A percentile compares a stretch with the other conserved stretches of the same genome.
Conservation (phyloP, 2,113 vertebrate species). For the Callipepla californica region DNA sequence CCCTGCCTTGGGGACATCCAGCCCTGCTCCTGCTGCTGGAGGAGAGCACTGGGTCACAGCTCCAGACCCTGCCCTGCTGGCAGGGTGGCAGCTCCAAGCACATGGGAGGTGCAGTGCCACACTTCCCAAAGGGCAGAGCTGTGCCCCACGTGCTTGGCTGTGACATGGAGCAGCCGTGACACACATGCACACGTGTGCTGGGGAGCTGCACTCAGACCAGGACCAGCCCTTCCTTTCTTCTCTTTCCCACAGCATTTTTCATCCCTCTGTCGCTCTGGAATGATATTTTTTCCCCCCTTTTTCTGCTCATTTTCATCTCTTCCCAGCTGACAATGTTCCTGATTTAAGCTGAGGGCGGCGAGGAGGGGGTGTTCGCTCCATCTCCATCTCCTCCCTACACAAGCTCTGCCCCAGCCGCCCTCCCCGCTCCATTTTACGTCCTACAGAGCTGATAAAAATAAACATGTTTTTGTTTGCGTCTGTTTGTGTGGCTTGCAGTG, state of each 20-base stretch:
- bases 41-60: fast-evolving
- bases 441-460: slow-evolving; percentile 59
- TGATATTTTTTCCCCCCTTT: not conserved
- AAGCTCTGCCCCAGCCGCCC: not conserved
- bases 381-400: not conserved
- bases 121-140: not conserved
- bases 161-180: not conserved
- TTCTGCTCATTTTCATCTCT: slow-evolving; percentile 12
- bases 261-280: slow-evolving; percentile 33
- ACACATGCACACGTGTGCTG: fast-evolving
- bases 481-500: not conserved
- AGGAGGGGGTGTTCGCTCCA: not conserved
- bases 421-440: slow-evolving; percentile 3
- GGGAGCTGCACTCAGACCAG: not conserved
- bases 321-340: not conserved
- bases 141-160: not conserved
- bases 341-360: not conserved
- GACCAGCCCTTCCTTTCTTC: not conserved
- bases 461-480: slow-evolving; percentile 36
- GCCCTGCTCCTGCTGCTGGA: not conserved
- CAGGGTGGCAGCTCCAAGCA: fast-evolving
- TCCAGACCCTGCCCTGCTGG: not conserved
- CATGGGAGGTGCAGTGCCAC: fast-evolving
- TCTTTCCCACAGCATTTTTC: not conserved
- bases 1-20: not conserved